phyloP scores from a whole-genome alignment of 2,888 invertebrate species.

The Trachelus tabidus region DNA sequence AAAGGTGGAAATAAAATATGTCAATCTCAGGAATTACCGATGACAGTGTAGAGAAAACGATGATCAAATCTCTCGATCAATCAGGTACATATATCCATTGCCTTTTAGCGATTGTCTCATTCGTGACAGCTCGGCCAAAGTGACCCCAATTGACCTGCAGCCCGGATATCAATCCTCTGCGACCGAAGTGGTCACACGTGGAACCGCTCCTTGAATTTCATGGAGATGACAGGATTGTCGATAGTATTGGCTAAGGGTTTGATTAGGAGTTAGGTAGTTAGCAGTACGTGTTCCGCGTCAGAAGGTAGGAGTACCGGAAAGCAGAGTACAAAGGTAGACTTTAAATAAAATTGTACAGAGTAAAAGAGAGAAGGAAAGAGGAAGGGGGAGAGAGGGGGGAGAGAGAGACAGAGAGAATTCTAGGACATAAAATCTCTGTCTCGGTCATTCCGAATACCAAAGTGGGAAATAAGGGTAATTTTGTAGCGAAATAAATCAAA shows the following conservation, averaged over 20 bases:
- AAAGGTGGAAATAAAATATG: not conserved
- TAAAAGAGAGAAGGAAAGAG: no score
- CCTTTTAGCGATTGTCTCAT: not conserved
- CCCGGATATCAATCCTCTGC: not conserved
- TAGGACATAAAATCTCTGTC: not conserved
- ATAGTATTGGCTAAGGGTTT: not conserved
- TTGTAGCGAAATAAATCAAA: conserved; percentile 26
- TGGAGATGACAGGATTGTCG: not conserved
- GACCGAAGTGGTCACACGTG: not conserved
- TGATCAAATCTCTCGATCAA: not conserved
- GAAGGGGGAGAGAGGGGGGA: not conserved
- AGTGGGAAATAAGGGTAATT: conserved; percentile 14
- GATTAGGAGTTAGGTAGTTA: not conserved
- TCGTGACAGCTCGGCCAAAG: not conserved
- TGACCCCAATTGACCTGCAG: not conserved
- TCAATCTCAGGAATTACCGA: not conserved
- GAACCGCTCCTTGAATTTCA: not conserved
- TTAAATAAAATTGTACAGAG: not conserved
- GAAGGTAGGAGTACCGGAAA: not conserved
- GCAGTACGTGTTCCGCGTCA: not conserved
- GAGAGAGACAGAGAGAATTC: conserved; percentile 5
- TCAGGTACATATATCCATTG: no score
- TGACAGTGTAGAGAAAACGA: not conserved
- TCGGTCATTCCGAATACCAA: conserved; percentile 25
- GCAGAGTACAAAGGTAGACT: not conserved